phyloP scores from a whole-genome alignment of 2,888 invertebrate species.

The Meloe dianella region DNA sequence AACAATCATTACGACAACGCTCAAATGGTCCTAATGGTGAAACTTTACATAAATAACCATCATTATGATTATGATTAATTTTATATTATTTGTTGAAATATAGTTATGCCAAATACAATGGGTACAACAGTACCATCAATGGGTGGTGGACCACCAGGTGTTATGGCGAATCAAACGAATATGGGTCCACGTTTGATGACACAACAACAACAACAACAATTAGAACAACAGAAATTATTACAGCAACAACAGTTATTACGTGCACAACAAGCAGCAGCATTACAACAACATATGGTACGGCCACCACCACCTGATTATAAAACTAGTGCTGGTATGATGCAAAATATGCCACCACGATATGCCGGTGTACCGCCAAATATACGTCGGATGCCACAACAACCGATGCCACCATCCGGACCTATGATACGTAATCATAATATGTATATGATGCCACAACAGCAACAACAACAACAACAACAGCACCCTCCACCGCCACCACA shows the following conservation, averaged over 20 bases:
- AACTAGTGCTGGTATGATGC: constrained; percentile 65
- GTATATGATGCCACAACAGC: constrained; percentile 67
- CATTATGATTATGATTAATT: constrained; percentile 2
- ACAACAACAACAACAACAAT: constrained; percentile 47
- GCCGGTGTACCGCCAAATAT: constrained; percentile 62
- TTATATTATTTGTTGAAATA: constrained; percentile 5
- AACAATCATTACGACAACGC: constrained; percentile 70
- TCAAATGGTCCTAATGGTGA: constrained; percentile 53
- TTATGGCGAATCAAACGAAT: constrained; percentile 46
- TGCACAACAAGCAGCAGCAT: constrained; percentile 62
- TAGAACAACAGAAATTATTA: constrained; percentile 57
- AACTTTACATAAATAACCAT: constrained; percentile 17
- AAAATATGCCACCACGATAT: constrained; percentile 56
- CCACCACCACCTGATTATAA: constrained; percentile 90
- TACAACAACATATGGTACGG: constrained; percentile 59
- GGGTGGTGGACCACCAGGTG: constrained; percentile 28
- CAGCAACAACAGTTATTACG: constrained; percentile 65
- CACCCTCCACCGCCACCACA: constrained; percentile 65
- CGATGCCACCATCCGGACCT: constrained; percentile 75
- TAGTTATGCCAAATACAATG: constrained; percentile 38
- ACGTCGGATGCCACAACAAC: constrained; percentile 72
- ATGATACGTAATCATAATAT: constrained; percentile 73
- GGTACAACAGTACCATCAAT: constrained; percentile 37
- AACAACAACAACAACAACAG: constrained; percentile 64
- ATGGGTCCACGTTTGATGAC: constrained; percentile 43